phyloP scores from a whole-genome alignment of 2,888 invertebrate species.

The Hymenopus coronatus region DNA sequence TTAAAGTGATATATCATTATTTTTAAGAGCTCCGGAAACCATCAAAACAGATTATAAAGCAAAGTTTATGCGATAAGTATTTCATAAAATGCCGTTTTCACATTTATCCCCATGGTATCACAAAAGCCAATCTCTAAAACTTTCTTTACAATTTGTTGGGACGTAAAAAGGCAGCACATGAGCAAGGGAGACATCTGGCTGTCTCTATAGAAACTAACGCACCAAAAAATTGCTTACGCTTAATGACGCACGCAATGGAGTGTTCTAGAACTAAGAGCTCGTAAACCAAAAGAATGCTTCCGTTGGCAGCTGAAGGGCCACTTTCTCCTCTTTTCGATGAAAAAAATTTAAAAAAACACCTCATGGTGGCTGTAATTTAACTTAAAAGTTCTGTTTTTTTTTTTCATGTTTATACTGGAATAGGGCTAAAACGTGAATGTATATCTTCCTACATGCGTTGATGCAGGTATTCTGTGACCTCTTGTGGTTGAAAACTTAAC shows the following conservation, averaged over 20 bases:
- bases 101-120: background rate
- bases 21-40: no score
- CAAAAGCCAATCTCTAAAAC: background rate
- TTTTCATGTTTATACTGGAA: background rate
- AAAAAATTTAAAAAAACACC: background rate
- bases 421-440: background rate
- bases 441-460: background rate
- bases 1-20: no score
- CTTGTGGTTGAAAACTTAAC: no score
- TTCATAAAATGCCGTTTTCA: background rate
- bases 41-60: no score
- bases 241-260: background rate
- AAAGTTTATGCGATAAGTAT: no score
- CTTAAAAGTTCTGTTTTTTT: background rate
- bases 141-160: background rate
- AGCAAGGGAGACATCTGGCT: background rate
- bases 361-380: background rate
- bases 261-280: background rate
- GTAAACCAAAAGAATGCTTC: background rate
- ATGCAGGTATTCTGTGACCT: background rate
- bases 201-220: background rate
- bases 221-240: background rate
- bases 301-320: background rate
- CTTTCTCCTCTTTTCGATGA: background rate
- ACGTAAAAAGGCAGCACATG: background rate